These are phyloP conservation scores for Margaritifera margaritifera DNA, from an alignment of 2,888 invertebrate species.

Conservation along the genomic window DNA sequence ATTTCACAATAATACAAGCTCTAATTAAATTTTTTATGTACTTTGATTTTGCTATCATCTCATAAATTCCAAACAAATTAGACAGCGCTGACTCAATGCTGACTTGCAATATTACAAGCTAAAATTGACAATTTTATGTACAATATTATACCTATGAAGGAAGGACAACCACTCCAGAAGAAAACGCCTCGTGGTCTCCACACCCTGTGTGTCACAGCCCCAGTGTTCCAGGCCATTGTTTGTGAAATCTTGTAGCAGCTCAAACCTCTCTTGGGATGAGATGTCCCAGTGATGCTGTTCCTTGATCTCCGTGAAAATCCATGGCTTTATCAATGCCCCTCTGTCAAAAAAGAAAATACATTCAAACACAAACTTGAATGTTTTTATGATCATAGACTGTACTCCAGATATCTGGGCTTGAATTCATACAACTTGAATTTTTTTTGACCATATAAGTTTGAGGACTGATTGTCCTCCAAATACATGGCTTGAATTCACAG, in stretches of 20 bases:
- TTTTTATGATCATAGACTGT: too few species aligned
- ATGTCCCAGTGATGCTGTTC: constrained; percentile 93
- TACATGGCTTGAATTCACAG: too few species aligned
- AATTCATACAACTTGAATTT: too few species aligned
- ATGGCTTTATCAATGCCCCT: constrained; percentile 97
- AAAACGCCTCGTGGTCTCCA: constrained; percentile 92
- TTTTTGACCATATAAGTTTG: too few species aligned
- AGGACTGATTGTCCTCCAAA: too few species aligned
- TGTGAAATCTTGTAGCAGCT: constrained; percentile 88
- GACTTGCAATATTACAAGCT: not conserved
- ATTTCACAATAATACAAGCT: too few species aligned
- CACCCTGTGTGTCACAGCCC: constrained; percentile 94
- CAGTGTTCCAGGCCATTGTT: constrained; percentile 98
- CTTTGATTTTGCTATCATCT: too few species aligned
- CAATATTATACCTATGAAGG: constrained; percentile 68
- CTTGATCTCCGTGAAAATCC: constrained; percentile 98
- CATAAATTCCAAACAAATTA: too few species aligned
- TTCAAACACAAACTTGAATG: too few species aligned
- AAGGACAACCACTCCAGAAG: constrained; percentile 77
- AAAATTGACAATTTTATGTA: not conserved
- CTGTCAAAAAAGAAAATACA: constrained; percentile 72
- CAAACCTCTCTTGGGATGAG: constrained; percentile 89
- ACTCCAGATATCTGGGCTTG: too few species aligned
- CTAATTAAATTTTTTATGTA: too few species aligned
- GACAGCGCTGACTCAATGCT: not conserved